Conservation (phyloP, 2,888 invertebrate genomes). For the Ischnus inquisitorius region DNA sequence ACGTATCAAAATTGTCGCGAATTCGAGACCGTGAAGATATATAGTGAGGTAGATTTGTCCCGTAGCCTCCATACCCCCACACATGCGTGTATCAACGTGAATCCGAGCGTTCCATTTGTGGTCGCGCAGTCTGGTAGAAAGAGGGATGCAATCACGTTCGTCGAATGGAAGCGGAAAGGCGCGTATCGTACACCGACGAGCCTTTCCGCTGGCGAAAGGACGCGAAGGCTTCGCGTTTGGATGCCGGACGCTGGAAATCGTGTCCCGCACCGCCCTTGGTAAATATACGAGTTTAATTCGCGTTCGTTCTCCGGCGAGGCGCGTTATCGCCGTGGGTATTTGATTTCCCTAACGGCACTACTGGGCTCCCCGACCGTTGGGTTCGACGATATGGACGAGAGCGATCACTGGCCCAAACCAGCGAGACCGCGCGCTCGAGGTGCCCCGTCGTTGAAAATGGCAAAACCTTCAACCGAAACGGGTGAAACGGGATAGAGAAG, state of each 20-base stretch:
- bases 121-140: slow-evolving; percentile 35
- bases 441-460: slow-evolving; percentile 13
- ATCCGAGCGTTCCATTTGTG: slow-evolving; percentile 32
- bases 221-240: slow-evolving; percentile 27
- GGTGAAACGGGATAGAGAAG: slow-evolving; percentile 14
- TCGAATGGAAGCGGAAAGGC: slow-evolving; percentile 22
- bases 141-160: slow-evolving; percentile 47
- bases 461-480: slow-evolving; percentile 48
- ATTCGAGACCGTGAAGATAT: background rate
- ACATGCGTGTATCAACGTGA: background rate
- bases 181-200: slow-evolving; percentile 4
- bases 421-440: slow-evolving; percentile 33
- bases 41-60: background rate
- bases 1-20: background rate
- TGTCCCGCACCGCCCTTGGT: slow-evolving; percentile 66
- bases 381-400: slow-evolving; percentile 48
- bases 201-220: slow-evolving; percentile 6
- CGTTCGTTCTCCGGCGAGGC: slow-evolving; percentile 67
- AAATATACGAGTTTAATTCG: slow-evolving; percentile 76
- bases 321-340: slow-evolving; percentile 74
- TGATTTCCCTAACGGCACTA: slow-evolving; percentile 75
- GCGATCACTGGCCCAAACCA: slow-evolving; percentile 39
- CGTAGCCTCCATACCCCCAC: background rate
- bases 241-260: background rate
- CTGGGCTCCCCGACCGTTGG: background rate